Conservation (phyloP, 2,888 invertebrate species). For the Cephus spinipes region DNA sequence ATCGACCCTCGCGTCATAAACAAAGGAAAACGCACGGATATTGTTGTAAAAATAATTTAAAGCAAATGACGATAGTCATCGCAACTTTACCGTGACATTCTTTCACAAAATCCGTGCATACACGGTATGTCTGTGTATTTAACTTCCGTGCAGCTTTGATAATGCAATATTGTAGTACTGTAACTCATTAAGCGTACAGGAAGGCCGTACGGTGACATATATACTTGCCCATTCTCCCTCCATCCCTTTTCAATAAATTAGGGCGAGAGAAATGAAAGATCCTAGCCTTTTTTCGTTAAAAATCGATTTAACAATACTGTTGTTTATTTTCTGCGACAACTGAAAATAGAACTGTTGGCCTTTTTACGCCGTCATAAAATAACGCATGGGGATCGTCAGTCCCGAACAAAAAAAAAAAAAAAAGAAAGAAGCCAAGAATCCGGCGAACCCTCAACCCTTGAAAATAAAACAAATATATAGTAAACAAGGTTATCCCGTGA, state of each 20-base stretch:
- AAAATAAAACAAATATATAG: background rate
- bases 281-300: background rate
- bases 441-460: background rate
- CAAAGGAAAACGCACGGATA: conserved; percentile 21
- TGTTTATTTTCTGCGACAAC: background rate
- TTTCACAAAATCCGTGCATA: conserved; percentile 4
- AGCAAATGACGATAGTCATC: background rate
- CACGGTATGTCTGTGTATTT: background rate
- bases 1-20: conserved; percentile 18
- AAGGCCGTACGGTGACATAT: background rate
- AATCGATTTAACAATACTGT: background rate
- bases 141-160: background rate
- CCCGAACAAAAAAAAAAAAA: background rate
- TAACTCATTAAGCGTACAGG: background rate
- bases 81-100: conserved; percentile 12
- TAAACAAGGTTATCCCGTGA: background rate
- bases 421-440: background rate
- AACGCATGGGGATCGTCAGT: background rate
- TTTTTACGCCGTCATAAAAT: background rate
- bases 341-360: background rate
- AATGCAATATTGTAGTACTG: background rate
- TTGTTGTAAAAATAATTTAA: conserved; percentile 38
- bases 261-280: background rate
- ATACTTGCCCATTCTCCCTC: background rate
- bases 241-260: background rate